Conservation (phyloP, 1,140 invertebrate species). For the Branchinecta lynchi region DNA sequence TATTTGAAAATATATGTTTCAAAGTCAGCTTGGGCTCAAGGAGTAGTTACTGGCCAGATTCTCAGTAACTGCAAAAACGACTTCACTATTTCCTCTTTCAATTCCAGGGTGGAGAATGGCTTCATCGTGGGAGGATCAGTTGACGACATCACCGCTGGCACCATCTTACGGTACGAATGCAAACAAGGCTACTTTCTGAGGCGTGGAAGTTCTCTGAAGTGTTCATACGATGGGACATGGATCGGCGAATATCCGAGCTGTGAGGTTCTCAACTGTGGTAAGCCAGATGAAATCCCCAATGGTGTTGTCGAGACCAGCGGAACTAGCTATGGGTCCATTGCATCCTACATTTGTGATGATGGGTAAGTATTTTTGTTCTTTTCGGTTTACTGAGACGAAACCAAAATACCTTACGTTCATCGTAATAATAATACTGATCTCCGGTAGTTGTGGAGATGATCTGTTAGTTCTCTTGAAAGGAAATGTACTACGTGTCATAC, state of each 20-base stretch:
- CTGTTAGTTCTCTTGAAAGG: too few species aligned
- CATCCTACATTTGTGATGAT: constrained; percentile 23
- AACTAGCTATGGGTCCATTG: constrained; percentile 20
- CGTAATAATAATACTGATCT: too few species aligned
- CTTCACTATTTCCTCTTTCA: background rate
- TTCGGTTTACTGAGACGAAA: too few species aligned
- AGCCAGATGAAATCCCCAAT: constrained; percentile 27
- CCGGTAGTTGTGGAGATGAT: too few species aligned
- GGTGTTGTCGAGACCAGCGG: constrained; percentile 17
- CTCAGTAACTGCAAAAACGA: too few species aligned
- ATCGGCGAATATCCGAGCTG: constrained; percentile 24
- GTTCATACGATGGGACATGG: constrained; percentile 20
- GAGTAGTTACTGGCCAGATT: too few species aligned
- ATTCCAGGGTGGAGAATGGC: constrained; percentile 17
- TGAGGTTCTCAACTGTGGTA: constrained; percentile 28
- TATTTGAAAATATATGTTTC: too few species aligned
- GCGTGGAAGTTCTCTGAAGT: constrained; percentile 11
- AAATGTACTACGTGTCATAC: too few species aligned
- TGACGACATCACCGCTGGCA: constrained; percentile 18
- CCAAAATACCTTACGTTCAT: too few species aligned
- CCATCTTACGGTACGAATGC: constrained; percentile 23
- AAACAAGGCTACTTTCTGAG: constrained; percentile 22
- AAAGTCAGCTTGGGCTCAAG: too few species aligned
- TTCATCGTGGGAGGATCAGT: background rate
- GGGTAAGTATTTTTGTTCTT: constrained; percentile 21